Evolutionary conservation across 1,140 invertebrate genomes (phyloP).

Genomic region (Papilio dardanus): DNA sequence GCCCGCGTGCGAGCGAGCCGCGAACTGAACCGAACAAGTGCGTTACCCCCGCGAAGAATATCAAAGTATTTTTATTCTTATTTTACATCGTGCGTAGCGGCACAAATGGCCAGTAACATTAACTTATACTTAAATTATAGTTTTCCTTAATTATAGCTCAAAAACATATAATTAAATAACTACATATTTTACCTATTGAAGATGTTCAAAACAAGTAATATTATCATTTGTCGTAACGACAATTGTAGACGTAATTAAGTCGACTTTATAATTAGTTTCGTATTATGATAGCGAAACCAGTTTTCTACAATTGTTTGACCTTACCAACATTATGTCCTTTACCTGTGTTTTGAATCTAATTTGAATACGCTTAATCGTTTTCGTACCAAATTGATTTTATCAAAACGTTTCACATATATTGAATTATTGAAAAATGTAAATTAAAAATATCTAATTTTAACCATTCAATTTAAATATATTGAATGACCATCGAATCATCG

Average conservation of each 20-base stretch:
- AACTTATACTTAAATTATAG: no score
- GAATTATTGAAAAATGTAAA: neutral
- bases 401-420: neutral
- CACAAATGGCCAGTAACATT: slow-evolving; percentile 39
- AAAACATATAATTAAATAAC: neutral
- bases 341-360: neutral
- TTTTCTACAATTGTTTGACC: slow-evolving; percentile 33
- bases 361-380: slow-evolving; percentile 19
- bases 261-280: slow-evolving; percentile 42
- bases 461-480: neutral
- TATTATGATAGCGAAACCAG: slow-evolving; percentile 44
- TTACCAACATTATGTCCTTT: neutral
- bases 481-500: no score
- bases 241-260: slow-evolving; percentile 29
- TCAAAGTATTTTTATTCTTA: slow-evolving; percentile 67
- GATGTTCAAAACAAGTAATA: slow-evolving; percentile 38
- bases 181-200: slow-evolving; percentile 6
- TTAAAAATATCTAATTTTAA: neutral
- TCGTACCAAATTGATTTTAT: neutral
- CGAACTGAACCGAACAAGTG: slow-evolving; percentile 71
- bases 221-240: slow-evolving; percentile 36
- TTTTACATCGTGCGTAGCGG: slow-evolving; percentile 60
- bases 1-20: slow-evolving; percentile 60
- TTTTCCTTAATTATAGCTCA: slow-evolving; percentile 32
- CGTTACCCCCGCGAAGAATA: slow-evolving; percentile 80